Percentiles rank a stretch among this genome's conserved stretches.
These are phyloP conservation scores for crab-eating macaque (Macaca fascicularis) DNA, from an alignment of 2,113 vertebrate genomes.

Conservation along the genomic window T2T-MFA8v1.1 NC_088392.1:63784501-63785000, in stretches of 20 bases:
- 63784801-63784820: slow-evolving; percentile 6
- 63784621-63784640: too few relatives aligned
- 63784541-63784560: too few relatives aligned
- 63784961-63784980: slow-evolving; percentile 61
- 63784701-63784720: background rate
- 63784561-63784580: too few relatives aligned
- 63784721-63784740: background rate
- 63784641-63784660: background rate
- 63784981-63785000: slow-evolving; percentile 55
- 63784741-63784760: background rate
- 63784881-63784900: slow-evolving; percentile 21
- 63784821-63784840: slow-evolving; percentile 31
- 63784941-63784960: slow-evolving; percentile 51
- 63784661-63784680: background rate
- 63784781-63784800: slow-evolving; percentile 17
- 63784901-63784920: slow-evolving; percentile 27
- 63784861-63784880: background rate
- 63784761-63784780: background rate
- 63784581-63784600: too few relatives aligned
- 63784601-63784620: background rate
- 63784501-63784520: too few relatives aligned
- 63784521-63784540: too few relatives aligned
- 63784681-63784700: background rate
- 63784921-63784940: background rate
- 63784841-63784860: slow-evolving; percentile 5